Evolutionary conservation across 1,140 invertebrate genomes (phyloP), one percentile per base, ranked within the genome.

Genomic region (Belonocnema kinseyi): DNA sequence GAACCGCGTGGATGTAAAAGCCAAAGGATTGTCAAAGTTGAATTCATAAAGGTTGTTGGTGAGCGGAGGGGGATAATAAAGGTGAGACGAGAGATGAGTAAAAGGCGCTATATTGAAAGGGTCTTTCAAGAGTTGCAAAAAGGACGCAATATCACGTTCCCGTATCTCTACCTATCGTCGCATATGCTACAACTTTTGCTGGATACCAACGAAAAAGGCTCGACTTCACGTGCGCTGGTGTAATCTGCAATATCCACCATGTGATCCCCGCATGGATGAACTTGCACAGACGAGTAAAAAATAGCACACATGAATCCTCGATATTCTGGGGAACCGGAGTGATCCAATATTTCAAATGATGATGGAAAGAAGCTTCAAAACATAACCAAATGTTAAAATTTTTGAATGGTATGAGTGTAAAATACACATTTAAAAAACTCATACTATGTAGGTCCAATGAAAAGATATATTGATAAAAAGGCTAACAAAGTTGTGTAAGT

Each of bases 231-330:
- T 78, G 70, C 78, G 74, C 74, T 75, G 76, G 53, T 83, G 81
- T 84, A 84, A 84, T 84, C 82, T 77, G 80, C 80, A 85, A 85
- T 84, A 85, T 85, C 80, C 80, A 72, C 11, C 80, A 70, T 77
- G 79, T 79, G 61, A 53, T 53, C 21, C 58, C 72, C 53, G 46
- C 70, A 50, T 66, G 61, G 61, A n/a, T 66, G 61, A 66, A 66
- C 61, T 40, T 66, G 16, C 61, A 66, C 61, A 66, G 26, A 46
- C 61, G 12, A 66, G 33, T 40, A 14, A 66, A 40, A 40, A 66
- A 66, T 66, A 40, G 10, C 61, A 66, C 40, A 46, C 61, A 40
- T 66, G 40, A 8, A 46, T 66, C 13, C 61, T 66, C 17, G 10
- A 46, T 66, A 40, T 33, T n/a, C 61, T 16, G 21, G 21, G n/a